Percentiles rank a stretch among this genome's conserved stretches.
Evolutionary conservation across 2,888 invertebrate genomes (phyloP).

Genomic region (Epirrhoe alternata): DNA sequence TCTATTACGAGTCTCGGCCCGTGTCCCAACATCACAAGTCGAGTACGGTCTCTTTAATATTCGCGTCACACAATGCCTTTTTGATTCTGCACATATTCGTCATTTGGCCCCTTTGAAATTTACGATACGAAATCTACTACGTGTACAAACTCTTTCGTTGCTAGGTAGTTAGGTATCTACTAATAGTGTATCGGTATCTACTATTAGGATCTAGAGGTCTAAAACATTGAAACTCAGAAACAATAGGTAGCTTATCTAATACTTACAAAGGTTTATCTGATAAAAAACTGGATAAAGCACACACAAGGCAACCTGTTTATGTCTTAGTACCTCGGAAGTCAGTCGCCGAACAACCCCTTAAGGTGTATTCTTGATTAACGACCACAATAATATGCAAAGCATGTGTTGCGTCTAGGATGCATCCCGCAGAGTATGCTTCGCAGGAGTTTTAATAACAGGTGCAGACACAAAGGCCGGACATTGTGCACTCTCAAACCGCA

Average conservation of each 20-base stretch:
- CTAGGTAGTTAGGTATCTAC: no score
- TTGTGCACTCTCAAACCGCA: constrained; percentile 51
- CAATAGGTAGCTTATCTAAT: not conserved
- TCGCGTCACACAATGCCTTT: constrained; percentile 40
- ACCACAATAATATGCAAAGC: constrained; percentile 26
- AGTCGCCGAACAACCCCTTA: constrained; percentile 3
- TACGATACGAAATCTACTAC: constrained; percentile 13
- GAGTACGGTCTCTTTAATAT: constrained; percentile 41
- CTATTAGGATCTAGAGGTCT: no score
- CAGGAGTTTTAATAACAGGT: constrained; percentile 72
- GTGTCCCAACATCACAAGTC: constrained; percentile 31
- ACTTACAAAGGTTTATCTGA: not conserved
- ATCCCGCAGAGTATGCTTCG: constrained; percentile 38
- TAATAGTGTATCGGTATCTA: not conserved
- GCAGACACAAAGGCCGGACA: constrained; percentile 62
- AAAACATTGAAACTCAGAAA: not conserved
- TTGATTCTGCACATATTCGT: constrained; percentile 38
- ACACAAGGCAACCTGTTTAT: not conserved
- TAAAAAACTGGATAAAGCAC: not conserved
- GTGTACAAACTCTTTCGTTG: not conserved
- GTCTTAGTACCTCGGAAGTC: not conserved
- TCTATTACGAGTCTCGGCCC: constrained; percentile 41
- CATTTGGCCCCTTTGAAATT: constrained; percentile 24
- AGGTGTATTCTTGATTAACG: constrained; percentile 10
- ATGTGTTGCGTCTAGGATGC: constrained; percentile 19